These are phyloP conservation scores for Crenichthys baileyi DNA, from an alignment of 2,797 vertebrate genomes.

Conservation along the genomic window DNA sequence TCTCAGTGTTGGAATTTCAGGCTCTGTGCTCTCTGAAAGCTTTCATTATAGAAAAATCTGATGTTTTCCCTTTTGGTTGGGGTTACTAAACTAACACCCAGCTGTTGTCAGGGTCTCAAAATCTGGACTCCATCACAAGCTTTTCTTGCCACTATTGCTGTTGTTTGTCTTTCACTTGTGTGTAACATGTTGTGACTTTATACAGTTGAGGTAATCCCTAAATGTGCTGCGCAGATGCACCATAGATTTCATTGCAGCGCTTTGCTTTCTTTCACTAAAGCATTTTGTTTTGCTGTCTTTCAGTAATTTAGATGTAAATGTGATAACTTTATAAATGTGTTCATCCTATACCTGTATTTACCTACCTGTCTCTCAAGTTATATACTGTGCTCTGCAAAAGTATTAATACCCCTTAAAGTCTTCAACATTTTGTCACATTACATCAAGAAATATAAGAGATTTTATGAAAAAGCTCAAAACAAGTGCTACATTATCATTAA, in stretches of 20 bases:
- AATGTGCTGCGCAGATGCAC: slow-evolving; percentile 76
- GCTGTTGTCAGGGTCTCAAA: slow-evolving; percentile 52
- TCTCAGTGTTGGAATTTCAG: slow-evolving; percentile 64
- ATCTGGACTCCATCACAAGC: slow-evolving; percentile 55
- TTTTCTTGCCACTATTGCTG: slow-evolving; percentile 65
- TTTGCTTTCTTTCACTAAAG: slow-evolving; percentile 15
- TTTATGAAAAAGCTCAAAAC: not conserved
- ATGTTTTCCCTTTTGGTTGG: slow-evolving; percentile 35
- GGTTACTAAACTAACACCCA: slow-evolving; percentile 59
- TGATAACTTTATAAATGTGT: not conserved
- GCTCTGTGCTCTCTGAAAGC: slow-evolving; percentile 59
- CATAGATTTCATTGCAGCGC: slow-evolving; percentile 39
- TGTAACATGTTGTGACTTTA: slow-evolving; percentile 66
- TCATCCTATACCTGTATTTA: not conserved
- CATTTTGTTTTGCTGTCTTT: slow-evolving; percentile 24
- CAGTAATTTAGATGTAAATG: not conserved
- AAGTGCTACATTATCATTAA: not conserved
- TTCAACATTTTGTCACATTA: not conserved
- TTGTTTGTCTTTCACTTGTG: slow-evolving; percentile 70
- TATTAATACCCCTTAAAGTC: not conserved
- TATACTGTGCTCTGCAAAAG: not conserved
- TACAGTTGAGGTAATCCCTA: slow-evolving; percentile 66
- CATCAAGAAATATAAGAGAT: not conserved
- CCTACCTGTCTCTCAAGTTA: not conserved
- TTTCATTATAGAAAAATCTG: slow-evolving; percentile 59